Evolutionary conservation across 2,797 vertebrate genomes (phyloP).

Genomic region (Eospalax fontanierii): DNA sequence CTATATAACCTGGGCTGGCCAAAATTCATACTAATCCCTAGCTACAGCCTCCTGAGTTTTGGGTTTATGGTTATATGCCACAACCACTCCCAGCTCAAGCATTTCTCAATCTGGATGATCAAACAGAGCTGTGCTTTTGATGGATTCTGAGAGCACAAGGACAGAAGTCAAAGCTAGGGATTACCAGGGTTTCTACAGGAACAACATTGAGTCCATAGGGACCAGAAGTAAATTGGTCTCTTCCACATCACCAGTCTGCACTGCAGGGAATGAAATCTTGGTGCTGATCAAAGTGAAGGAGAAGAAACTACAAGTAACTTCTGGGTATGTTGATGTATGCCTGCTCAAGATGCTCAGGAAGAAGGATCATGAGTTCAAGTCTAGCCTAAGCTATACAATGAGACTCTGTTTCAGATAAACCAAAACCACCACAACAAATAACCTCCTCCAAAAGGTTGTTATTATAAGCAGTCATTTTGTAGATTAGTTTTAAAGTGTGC

Average conservation of each 20-base stretch:
- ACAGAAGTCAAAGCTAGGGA: not conserved
- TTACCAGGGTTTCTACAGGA: too few relatives aligned
- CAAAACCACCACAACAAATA: not conserved
- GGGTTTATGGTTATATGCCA: not conserved
- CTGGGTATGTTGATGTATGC: too few relatives aligned
- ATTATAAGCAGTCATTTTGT: not conserved
- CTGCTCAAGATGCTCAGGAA: not conserved
- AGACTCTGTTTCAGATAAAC: too few relatives aligned
- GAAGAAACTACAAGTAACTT: too few relatives aligned
- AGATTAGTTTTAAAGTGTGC: too few relatives aligned
- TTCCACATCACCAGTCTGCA: not conserved
- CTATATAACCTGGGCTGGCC: not conserved
- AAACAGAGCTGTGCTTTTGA: not conserved
- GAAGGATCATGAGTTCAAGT: not conserved
- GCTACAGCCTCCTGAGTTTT: not conserved
- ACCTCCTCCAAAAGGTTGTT: not conserved
- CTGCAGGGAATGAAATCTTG: too few relatives aligned
- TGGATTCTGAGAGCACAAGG: not conserved
- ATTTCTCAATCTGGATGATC: not conserved
- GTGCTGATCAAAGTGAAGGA: not conserved
- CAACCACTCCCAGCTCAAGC: not conserved
- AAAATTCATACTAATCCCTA: not conserved
- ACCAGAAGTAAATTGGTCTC: not conserved
- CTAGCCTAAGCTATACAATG: not conserved
- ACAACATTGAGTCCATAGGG: too few relatives aligned